Evolutionary conservation across 2,797 vertebrate species (phyloP), one percentile per base, ranked within the genome.

Genomic region (Peromyscus nudipes): DNA sequence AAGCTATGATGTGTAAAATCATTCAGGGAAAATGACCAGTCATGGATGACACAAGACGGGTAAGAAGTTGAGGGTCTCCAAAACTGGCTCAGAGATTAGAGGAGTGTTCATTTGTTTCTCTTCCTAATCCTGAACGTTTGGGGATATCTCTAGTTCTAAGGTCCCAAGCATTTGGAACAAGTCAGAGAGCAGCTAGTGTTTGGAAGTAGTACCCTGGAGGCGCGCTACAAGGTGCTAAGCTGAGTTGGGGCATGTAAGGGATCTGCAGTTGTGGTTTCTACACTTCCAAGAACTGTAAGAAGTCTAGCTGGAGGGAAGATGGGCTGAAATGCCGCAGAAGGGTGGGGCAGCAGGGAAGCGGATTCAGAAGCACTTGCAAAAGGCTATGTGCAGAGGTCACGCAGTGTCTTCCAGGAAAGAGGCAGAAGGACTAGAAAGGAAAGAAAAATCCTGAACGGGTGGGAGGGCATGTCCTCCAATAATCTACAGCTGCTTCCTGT

Each of bases 401-500:
- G 25, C 1, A 2, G 4, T 84, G 29, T 69, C 34, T 91, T 93
- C 43, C 89, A 55, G 31, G 71, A 57, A 94, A 84, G 43, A 86
- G 55, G 29, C 37, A 79, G 13, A 16, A 55, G 55, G 43, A 34
- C 25, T 23, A 49, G 62, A 79, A 96, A 94, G 89, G 87, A 95
- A 97, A 43, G 80, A 57, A 94, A 88, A 89, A 29, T 82, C 79
- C 87, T 86, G 34, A n/a, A 23, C 21, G 57, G 49, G 25, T 37
- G 4, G 7, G 40, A 23, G 67, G 31, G 55, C 91, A 94, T 43
- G 52, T 71, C 92, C 94, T 94, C 4, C 5, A 3, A 37, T 89
- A 89, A 94, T 87, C 93, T 52, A 25, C 65, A 92, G 91, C 94
- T 86, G 80, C 60, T 96, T 97, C 97, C 96, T 89, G 76, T 94